Conservation (phyloP, 2,888 invertebrate species). For the Horisme vitalbata region DNA sequence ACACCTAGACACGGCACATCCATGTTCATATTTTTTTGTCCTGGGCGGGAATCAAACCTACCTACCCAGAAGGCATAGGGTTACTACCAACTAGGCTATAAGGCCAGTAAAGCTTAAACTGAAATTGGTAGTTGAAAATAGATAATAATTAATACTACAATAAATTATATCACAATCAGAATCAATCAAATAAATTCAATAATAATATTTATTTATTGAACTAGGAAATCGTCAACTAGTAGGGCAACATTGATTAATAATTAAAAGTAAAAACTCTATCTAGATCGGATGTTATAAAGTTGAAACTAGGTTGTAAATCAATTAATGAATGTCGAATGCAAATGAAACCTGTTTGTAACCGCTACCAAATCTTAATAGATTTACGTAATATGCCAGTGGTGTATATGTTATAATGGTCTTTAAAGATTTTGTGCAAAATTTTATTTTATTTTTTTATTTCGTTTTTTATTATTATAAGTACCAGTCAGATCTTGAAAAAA, state of each 20-base stretch:
- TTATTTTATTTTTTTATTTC: too few relatives aligned
- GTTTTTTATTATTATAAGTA: too few relatives aligned
- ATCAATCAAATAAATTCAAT: slow-evolving; percentile 14
- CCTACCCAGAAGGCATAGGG: too few relatives aligned
- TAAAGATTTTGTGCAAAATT: too few relatives aligned
- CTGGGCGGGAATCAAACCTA: too few relatives aligned
- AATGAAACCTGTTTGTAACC: slow-evolving; percentile 40
- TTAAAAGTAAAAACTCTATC: slow-evolving; percentile 29
- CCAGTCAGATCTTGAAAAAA: too few relatives aligned
- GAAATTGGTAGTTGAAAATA: too few relatives aligned
- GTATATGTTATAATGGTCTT: slow-evolving; percentile 9
- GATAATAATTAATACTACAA: not conserved
- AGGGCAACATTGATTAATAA: slow-evolving; percentile 30
- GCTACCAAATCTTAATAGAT: slow-evolving; percentile 20
- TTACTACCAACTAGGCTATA: too few relatives aligned
- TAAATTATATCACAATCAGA: slow-evolving; percentile 4
- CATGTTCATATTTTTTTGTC: too few relatives aligned
- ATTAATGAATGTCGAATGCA: slow-evolving; percentile 43
- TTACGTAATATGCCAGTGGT: slow-evolving; percentile 16
- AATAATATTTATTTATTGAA: slow-evolving; percentile 20
- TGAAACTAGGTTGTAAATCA: slow-evolving; percentile 43
- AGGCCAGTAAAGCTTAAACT: too few relatives aligned
- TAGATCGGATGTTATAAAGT: slow-evolving; percentile 42
- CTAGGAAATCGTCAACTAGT: slow-evolving; percentile 14
- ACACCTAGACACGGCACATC: too few relatives aligned